A percentile compares a stretch with the other conserved stretches of the same genome.
phyloP scores from a whole-genome alignment of 2,888 invertebrate genomes.

The Adineta ricciae region DNA sequence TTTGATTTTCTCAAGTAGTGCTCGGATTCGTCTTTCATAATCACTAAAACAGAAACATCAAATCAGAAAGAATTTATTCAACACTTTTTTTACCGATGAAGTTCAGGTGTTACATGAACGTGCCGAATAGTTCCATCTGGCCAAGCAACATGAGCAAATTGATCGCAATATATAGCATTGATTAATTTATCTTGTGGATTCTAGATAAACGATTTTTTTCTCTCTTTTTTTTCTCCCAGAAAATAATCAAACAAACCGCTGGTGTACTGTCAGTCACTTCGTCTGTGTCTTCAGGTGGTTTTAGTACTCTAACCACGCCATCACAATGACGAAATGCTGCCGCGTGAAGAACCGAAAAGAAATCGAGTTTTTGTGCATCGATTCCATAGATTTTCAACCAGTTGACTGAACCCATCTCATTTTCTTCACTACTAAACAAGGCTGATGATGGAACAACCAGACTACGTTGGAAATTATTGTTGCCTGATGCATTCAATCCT shows the following conservation, averaged over 20 bases:
- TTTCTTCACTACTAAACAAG: constrained; percentile 37
- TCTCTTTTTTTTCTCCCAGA: no score
- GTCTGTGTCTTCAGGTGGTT: constrained; percentile 39
- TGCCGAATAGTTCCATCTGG: constrained; percentile 46
- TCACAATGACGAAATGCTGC: constrained; percentile 49
- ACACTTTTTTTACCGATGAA: constrained; percentile 41
- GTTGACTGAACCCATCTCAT: constrained; percentile 46
- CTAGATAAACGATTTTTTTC: constrained; percentile 35
- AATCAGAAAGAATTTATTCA: no score
- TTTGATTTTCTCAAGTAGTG: constrained; percentile 4
- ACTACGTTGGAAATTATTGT: constrained; percentile 6
- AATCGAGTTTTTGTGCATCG: constrained; percentile 42
- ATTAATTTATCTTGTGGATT: constrained; percentile 42
- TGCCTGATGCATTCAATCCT: constrained; percentile 37
- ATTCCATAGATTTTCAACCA: constrained; percentile 48
- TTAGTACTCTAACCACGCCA: constrained; percentile 44
- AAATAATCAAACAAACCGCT: constrained; percentile 28
- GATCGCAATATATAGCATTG: constrained; percentile 49
- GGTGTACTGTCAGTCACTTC: constrained; percentile 1
- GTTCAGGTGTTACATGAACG: constrained; percentile 48
- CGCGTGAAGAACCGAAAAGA: constrained; percentile 44
- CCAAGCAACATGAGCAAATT: constrained; percentile 48
- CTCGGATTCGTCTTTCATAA: not conserved
- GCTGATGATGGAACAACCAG: constrained; percentile 22
- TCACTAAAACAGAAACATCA: not conserved